These are phyloP conservation scores for Carcina quercana DNA, from an alignment of 2,888 invertebrate species.

Conservation along the genomic window DNA sequence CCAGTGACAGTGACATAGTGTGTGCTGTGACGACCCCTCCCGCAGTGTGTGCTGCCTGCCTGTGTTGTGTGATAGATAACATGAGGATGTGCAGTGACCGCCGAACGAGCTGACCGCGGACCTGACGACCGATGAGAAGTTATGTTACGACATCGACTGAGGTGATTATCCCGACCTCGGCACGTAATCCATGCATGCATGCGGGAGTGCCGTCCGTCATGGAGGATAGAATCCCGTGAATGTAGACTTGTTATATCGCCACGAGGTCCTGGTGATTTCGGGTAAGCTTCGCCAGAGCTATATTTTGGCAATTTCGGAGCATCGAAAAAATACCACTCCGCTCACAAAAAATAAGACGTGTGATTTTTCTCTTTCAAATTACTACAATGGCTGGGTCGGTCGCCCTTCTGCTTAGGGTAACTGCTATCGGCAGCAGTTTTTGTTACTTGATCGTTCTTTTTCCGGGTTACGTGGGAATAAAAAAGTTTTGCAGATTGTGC, in stretches of 20 bases:
- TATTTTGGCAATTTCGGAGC: slow-evolving; percentile 42
- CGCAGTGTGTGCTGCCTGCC: slow-evolving; percentile 16
- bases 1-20: slow-evolving; percentile 44
- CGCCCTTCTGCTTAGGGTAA: slow-evolving; percentile 42
- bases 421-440: slow-evolving; percentile 21
- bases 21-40: slow-evolving; percentile 24
- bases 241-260: slow-evolving; percentile 30
- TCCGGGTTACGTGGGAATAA: not conserved
- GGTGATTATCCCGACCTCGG: slow-evolving; percentile 70
- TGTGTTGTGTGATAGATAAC: slow-evolving; percentile 24
- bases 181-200: slow-evolving; percentile 55
- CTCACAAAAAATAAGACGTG: slow-evolving; percentile 26
- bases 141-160: slow-evolving; percentile 70
- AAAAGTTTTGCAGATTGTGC: not conserved
- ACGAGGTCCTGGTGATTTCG: slow-evolving; percentile 27
- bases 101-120: slow-evolving; percentile 55
- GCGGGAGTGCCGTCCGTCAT: slow-evolving; percentile 37
- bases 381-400: slow-evolving; percentile 55
- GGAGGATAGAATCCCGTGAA: slow-evolving; percentile 26
- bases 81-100: slow-evolving; percentile 47
- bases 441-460: slow-evolving; percentile 20
- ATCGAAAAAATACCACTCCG: slow-evolving; percentile 32
- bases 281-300: slow-evolving; percentile 45
- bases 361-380: slow-evolving; percentile 35
- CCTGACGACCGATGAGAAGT: slow-evolving; percentile 61